These are phyloP conservation scores for Lagopus leucura DNA, from an alignment of 2,113 vertebrate genomes.

Conservation along the genomic window DNA sequence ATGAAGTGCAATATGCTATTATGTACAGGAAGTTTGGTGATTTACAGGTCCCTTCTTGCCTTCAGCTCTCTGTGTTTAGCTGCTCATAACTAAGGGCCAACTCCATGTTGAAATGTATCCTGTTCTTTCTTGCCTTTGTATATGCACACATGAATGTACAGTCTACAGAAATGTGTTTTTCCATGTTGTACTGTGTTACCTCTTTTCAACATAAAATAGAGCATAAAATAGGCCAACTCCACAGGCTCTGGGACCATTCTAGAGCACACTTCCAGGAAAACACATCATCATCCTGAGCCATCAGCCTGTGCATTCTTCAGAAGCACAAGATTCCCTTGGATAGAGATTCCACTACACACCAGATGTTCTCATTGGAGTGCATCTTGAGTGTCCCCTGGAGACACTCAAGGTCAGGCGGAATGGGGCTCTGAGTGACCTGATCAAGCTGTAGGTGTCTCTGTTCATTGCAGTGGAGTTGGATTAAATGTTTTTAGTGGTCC, in stretches of 20 bases:
- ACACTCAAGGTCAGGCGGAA: too few species aligned
- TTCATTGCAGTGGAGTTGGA: too few species aligned
- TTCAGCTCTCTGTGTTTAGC: not conserved
- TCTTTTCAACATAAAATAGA: not conserved
- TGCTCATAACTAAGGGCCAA: slow-evolving; percentile 40
- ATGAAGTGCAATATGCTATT: slow-evolving; percentile 29
- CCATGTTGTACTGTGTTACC: not conserved
- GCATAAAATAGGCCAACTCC: not conserved
- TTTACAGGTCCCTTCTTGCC: slow-evolving; percentile 32
- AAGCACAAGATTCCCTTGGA: not conserved
- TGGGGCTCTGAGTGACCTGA: too few species aligned
- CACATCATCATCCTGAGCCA: not conserved
- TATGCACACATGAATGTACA: not conserved
- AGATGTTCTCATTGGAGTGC: not conserved
- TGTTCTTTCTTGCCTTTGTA: not conserved
- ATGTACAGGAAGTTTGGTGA: slow-evolving; percentile 21
- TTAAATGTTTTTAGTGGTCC: too few species aligned
- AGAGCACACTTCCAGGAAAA: not conserved
- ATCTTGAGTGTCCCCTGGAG: too few species aligned
- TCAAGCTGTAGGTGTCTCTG: too few species aligned
- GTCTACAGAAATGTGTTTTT: not conserved
- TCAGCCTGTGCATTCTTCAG: not conserved
- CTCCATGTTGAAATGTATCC: not conserved
- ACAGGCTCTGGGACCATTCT: not conserved
- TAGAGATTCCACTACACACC: not conserved